Conservation (phyloP, 1,140 invertebrate species). For the Meteorus sp. region DNA sequence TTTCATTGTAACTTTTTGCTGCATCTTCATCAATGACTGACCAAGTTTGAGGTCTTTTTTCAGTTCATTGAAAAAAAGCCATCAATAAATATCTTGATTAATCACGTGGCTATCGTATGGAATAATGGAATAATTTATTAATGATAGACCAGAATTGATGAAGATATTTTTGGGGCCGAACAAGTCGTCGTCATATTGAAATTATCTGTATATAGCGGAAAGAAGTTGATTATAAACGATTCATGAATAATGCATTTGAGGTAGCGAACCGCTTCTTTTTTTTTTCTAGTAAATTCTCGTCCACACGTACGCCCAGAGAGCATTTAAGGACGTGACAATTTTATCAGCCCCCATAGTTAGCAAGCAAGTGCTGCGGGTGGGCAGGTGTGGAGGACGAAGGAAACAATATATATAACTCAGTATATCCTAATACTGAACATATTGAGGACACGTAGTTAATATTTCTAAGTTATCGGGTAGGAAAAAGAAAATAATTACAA, state of each 20-base stretch:
- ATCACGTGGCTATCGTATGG: too few relatives aligned
- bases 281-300: not conserved
- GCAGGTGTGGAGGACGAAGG: constrained; percentile 42
- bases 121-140: not conserved
- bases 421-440: not conserved
- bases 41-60: too few relatives aligned
- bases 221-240: not conserved
- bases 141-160: too few relatives aligned
- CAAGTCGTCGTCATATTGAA: too few relatives aligned
- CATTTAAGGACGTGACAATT: constrained; percentile 40
- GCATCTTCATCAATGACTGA: too few relatives aligned
- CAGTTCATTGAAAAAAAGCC: too few relatives aligned
- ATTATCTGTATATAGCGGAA: not conserved
- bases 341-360: constrained; percentile 41
- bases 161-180: too few relatives aligned
- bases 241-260: constrained; percentile 48
- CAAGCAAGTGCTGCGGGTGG: constrained; percentile 47
- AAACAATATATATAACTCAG: not conserved
- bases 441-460: too few relatives aligned
- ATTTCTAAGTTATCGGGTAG: too few relatives aligned
- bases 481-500: too few relatives aligned
- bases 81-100: too few relatives aligned
- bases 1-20: too few relatives aligned
- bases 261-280: constrained; percentile 33
- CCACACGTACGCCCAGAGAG: constrained; percentile 22